Evolutionary conservation across 2,888 invertebrate species (phyloP).

Genomic region (Trichopria drosophilae): DNA sequence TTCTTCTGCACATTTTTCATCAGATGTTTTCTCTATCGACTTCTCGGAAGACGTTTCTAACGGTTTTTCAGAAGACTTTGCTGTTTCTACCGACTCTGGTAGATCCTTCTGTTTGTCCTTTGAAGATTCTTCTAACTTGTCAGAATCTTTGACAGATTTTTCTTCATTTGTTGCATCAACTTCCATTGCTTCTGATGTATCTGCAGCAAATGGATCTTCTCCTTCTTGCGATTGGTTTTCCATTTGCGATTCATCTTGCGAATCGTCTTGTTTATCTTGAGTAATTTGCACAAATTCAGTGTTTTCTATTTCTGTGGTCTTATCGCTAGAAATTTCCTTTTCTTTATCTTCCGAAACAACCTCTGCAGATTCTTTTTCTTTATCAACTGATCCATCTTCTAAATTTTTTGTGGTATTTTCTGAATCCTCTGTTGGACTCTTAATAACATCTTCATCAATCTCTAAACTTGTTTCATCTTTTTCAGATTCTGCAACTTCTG

Average conservation of each 20-base stretch:
- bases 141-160: constrained; percentile 24
- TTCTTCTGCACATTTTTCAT: constrained; percentile 8
- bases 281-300: constrained; percentile 55
- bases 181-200: constrained; percentile 45
- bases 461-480: constrained; percentile 3
- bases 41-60: constrained; percentile 14
- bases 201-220: constrained; percentile 54
- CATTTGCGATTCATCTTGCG: constrained; percentile 49
- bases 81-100: not conserved
- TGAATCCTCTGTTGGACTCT: not conserved
- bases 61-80: constrained; percentile 5
- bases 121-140: not conserved
- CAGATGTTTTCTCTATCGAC: constrained; percentile 19
- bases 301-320: constrained; percentile 47
- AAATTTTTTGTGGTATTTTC: too few relatives aligned
- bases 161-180: constrained; percentile 37
- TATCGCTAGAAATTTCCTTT: constrained; percentile 40
- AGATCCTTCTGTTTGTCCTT: not conserved
- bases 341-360: constrained; percentile 34
- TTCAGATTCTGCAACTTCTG: constrained; percentile 34
- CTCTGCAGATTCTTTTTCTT: constrained; percentile 39
- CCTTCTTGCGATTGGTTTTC: constrained; percentile 52
- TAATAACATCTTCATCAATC: not conserved
- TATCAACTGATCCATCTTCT: constrained; percentile 37
- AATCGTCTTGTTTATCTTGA: constrained; percentile 46